A percentile compares a stretch with the other conserved stretches of the same genome.
Evolutionary conservation across 2,888 invertebrate species (phyloP).

Genomic region (Ametastegia equiseti): DNA sequence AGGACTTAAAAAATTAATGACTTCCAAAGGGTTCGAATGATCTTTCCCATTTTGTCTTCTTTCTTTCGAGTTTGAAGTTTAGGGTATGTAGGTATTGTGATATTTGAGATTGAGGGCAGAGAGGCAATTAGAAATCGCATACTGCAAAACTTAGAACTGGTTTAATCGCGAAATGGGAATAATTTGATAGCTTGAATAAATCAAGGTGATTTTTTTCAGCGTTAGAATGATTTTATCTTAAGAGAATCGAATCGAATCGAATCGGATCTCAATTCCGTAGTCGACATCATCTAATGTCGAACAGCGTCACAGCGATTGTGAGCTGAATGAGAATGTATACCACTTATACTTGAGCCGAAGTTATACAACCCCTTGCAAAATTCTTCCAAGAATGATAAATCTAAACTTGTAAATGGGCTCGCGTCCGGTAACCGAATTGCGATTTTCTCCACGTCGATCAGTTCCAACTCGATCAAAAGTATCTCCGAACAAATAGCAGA

Average conservation of each 20-base stretch:
- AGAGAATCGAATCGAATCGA: neutral
- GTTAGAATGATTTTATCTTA: neutral
- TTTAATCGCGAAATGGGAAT: too few species aligned
- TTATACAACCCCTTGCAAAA: neutral
- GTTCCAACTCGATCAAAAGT: neutral
- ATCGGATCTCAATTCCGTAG: neutral
- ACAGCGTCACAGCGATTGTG: neutral
- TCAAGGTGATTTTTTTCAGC: neutral
- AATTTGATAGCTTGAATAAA: neutral
- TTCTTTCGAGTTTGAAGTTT: too few species aligned
- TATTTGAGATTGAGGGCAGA: too few species aligned
- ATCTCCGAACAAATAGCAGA: neutral
- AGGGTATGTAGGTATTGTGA: too few species aligned
- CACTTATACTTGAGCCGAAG: neutral
- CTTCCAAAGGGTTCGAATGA: too few species aligned
- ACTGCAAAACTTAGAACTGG: too few species aligned
- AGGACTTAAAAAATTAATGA: too few species aligned
- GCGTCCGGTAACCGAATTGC: slow-evolving; percentile 10
- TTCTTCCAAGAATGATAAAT: neutral
- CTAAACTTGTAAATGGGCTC: slow-evolving; percentile 5
- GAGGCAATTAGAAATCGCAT: too few species aligned
- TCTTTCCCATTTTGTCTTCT: too few species aligned
- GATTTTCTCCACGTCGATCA: slow-evolving; percentile 10
- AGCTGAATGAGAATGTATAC: slow-evolving; percentile 4
- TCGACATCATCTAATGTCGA: neutral